These are phyloP conservation scores for Styela clava DNA, from an alignment of 23 tunicate species.

Conservation along the genomic window DNA sequence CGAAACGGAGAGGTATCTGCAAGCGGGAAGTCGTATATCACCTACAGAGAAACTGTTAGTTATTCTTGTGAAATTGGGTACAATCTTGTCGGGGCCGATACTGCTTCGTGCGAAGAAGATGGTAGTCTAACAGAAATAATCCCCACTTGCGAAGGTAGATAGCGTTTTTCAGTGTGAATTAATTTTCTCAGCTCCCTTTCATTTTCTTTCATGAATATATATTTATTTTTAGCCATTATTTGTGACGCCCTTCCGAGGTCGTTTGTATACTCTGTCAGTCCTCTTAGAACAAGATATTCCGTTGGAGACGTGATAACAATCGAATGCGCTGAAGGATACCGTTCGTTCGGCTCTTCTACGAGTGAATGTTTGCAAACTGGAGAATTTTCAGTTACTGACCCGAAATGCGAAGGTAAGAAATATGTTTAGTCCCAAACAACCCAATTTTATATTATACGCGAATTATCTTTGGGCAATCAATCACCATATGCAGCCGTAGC, in stretches of 20 bases:
- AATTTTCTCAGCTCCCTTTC: background rate
- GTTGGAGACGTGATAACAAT: conserved; percentile 18
- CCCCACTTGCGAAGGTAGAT: conserved; percentile 44
- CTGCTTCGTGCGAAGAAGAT: conserved; percentile 21
- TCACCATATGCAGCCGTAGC: too few species aligned
- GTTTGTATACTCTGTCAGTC: background rate
- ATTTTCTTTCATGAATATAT: background rate
- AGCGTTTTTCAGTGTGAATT: background rate
- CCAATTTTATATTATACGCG: too few species aligned
- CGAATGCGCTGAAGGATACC: conserved; percentile 29
- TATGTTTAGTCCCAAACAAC: too few species aligned
- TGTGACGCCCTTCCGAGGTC: conserved; percentile 2
- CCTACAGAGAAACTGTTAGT: conserved; percentile 14
- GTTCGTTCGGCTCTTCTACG: background rate
- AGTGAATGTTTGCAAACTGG: conserved; percentile 31
- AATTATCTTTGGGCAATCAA: too few species aligned
- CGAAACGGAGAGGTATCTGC: conserved; percentile 31
- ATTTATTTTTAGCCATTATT: conserved; percentile 20
- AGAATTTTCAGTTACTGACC: conserved; percentile 5
- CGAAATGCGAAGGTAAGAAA: conserved; percentile 24
- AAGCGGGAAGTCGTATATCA: background rate
- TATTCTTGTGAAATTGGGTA: conserved; percentile 30
- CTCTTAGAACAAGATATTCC: conserved; percentile 1
- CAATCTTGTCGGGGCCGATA: conserved; percentile 26
- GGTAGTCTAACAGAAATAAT: conserved; percentile 25